Evolutionary conservation across 2,797 vertebrate genomes (phyloP), one percentile per base, ranked within the genome.

Genomic region (Anabacerthia variegaticeps): DNA sequence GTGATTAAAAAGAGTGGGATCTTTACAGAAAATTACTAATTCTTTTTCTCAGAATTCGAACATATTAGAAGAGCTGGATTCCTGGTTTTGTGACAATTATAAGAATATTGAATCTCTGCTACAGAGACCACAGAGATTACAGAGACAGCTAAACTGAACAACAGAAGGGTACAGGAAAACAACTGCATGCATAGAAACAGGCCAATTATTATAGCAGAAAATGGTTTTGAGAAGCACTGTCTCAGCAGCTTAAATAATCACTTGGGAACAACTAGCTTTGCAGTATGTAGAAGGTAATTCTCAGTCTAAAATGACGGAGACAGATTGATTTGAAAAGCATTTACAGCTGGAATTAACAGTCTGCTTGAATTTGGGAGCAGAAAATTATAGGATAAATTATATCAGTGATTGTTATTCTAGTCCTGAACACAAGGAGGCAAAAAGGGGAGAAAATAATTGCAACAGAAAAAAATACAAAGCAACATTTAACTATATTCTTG

Each of bases 231-330:
- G 89, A 89, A 68, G 21, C 24, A 55, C 34, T 62, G 73, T 89
- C 66, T 85, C 71, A 73, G 81, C 66, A 94, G 30, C 84, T 93
- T 83, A 85, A 91, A 92, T 71, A 85, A 93, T 74, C 65, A 61
- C 72, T 73, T 77, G 51, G 59, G 51, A 88, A 68, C 27, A 68
- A 19, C 27, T 26, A 61, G 34, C 26, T 85, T 68, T 76, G 48
- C 30, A 34, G 6, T 27, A 26, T 46, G 36, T 68, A 59, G 88
- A n/a, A 81, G 37, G 46, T 18, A 63, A 80, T 74, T 88, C n/a
- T 85, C 63, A 37, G 52, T 63, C 44, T 34, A 68, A 83, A 91
- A 71, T 71, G 66, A 56, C 56, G 37, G 12, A 65, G 10, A 61
- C 36, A 65, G 37, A 36, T 55, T 79, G 55, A 87, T 89, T 93